Base-by-base conservation (phyloP, 2,888 invertebrate species). In the Amphipoea oculea region DNA sequence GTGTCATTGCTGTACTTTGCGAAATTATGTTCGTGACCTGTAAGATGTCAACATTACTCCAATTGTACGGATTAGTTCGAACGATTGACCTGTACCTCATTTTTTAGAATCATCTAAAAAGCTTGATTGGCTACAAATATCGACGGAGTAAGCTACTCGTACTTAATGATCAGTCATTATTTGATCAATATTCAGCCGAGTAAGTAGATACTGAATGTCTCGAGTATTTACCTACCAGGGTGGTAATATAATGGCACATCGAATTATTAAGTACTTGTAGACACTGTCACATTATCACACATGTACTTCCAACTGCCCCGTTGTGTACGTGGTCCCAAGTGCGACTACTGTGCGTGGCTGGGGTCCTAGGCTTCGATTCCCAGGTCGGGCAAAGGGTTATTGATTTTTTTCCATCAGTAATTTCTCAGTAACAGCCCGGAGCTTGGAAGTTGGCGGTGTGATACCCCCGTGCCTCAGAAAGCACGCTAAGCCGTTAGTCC, bases 1-100 rank as follows among this genome's bases (percentile, higher is more conserved):
- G 97, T 97, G 17, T 97, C 96, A n/a, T 97, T 97, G 11, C 97
- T 97, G 90, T 98, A 98, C 90, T 98, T 98, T 66, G 97, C 97
- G 90, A 98, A 98, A 91, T 98, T 98, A 89, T 97, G 95, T 88
- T 97, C 97, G 23, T 93, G 95, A 20, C 97, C 97, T 97, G 90
- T 57, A 88, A 88, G 67, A 79, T 79, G 70, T 77, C 65, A 68
- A 73, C 62, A 66, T 73, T 70, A 73, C 54, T 63, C 62, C 60
- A 78, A 62, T 77, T 81, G 12, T 62, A 62, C 71, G 63, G 68
- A 23, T 69, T 63, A 0, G 57, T 70, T 67, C 36, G 60, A 71
- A 48, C 66, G 11, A 75, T 62, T 82, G 82, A 82, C 73, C 82
- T 77, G 76, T 36, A 68, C 66, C 86, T 40, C 0, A 74, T 86